Conservation (phyloP, 2,888 invertebrate species). For the Xiphydria camelus region DNA sequence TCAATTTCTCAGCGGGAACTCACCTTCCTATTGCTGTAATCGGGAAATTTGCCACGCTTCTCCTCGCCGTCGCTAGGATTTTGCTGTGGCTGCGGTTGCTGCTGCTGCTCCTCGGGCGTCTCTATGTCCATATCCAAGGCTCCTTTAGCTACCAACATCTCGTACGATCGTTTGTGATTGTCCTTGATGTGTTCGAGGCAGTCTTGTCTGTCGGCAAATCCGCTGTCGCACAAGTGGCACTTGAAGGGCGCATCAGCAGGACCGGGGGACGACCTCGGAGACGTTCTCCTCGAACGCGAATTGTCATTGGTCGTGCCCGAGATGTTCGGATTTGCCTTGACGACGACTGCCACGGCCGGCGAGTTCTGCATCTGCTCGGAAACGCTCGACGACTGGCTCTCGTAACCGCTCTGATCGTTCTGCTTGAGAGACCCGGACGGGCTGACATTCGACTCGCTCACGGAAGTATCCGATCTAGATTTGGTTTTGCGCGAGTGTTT, state of each 20-base stretch:
- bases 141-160: slow-evolving; percentile 79
- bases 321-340: not conserved
- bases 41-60: slow-evolving; percentile 79
- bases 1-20: too few relatives aligned
- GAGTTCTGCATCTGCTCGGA: slow-evolving; percentile 36
- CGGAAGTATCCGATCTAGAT: slow-evolving; percentile 48
- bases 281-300: slow-evolving; percentile 38
- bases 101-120: slow-evolving; percentile 54
- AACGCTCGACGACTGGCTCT: slow-evolving; percentile 49
- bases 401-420: slow-evolving; percentile 52
- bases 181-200: slow-evolving; percentile 81
- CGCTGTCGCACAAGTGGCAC: slow-evolving; percentile 90
- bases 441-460: slow-evolving; percentile 37
- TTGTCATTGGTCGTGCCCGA: slow-evolving; percentile 25
- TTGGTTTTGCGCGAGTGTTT: slow-evolving; percentile 66
- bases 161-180: slow-evolving; percentile 77
- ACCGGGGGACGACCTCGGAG: slow-evolving; percentile 50
- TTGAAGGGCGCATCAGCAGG: slow-evolving; percentile 79
- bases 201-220: slow-evolving; percentile 77
- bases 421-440: slow-evolving; percentile 37
- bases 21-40: slow-evolving; percentile 85
- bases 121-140: slow-evolving; percentile 69
- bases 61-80: slow-evolving; percentile 71
- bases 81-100: slow-evolving; percentile 41
- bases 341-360: not conserved